phyloP scores from a whole-genome alignment of 2,888 invertebrate species.

The Peribatodes rhomboidaria region DNA sequence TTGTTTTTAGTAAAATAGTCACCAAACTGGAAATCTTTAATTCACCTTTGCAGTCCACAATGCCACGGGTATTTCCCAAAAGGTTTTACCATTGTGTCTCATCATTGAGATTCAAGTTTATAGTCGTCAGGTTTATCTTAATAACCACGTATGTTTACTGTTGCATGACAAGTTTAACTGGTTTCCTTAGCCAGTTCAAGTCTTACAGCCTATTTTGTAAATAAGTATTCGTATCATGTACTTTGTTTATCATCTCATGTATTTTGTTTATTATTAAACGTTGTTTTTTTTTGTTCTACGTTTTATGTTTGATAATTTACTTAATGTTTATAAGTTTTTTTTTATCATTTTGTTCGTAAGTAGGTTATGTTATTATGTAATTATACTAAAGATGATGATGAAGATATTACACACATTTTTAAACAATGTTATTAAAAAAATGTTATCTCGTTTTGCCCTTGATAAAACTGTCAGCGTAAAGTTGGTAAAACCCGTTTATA shows the following conservation, averaged over 20 bases:
- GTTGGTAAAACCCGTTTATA: too few species aligned
- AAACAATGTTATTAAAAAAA: too few species aligned
- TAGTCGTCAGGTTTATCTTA: constrained; percentile 2
- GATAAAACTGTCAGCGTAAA: too few species aligned
- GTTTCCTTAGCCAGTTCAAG: constrained; percentile 6
- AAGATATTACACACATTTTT: too few species aligned
- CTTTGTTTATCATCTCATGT: background rate
- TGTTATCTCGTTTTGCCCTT: too few species aligned
- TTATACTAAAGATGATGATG: too few species aligned
- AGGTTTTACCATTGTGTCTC: background rate
- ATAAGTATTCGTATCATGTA: background rate
- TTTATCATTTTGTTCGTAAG: background rate
- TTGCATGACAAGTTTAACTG: constrained; percentile 11
- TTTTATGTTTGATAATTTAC: background rate
- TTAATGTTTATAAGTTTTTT: background rate
- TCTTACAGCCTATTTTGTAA: background rate
- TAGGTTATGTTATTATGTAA: background rate
- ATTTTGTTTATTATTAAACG: background rate
- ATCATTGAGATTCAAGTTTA: constrained; percentile 12
- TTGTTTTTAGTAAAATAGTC: background rate
- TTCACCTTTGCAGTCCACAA: constrained; percentile 1
- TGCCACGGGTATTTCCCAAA: constrained; percentile 10
- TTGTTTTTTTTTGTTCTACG: background rate
- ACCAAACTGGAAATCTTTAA: background rate
- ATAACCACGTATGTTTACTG: constrained; percentile 16